A percentile compares a stretch with the other conserved stretches of the same genome.
Conservation (phyloP, 2,797 vertebrate species). For the Aulostomus chinensis region DNA sequence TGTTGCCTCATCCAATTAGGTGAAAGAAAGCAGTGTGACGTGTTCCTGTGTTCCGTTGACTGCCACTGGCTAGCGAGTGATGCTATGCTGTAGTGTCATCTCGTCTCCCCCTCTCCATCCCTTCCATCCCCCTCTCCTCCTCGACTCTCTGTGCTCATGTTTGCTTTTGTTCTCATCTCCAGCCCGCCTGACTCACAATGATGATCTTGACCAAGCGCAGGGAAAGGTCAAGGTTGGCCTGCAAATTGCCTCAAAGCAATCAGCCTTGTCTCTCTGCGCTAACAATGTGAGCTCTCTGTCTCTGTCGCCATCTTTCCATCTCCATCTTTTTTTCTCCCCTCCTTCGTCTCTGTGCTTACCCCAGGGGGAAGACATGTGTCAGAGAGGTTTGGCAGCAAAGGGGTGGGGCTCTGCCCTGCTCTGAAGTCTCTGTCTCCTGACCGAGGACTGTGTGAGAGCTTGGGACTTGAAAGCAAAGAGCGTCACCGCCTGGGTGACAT, state of each 20-base stretch:
- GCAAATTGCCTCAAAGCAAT: conserved; percentile 79
- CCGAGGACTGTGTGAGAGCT: conserved; percentile 31
- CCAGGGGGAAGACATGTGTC: conserved; percentile 26
- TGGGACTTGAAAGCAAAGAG: conserved; percentile 64
- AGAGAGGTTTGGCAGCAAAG: conserved; percentile 33
- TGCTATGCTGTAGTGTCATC: conserved; percentile 21
- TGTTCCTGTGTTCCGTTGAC: conserved; percentile 12
- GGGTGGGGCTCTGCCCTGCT: conserved; percentile 29
- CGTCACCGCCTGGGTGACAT: conserved; percentile 65
- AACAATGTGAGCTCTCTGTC: conserved; percentile 51
- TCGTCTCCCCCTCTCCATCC: conserved; percentile 8
- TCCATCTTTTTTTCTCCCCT: conserved; percentile 21
- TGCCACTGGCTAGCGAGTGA: conserved; percentile 21
- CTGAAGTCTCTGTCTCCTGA: conserved; percentile 61
- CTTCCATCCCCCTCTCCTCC: conserved; percentile 6
- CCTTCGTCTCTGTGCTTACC: conserved; percentile 58
- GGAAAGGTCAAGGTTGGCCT: conserved; percentile 79
- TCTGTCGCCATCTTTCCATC: conserved; percentile 49
- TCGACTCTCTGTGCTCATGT: conserved; percentile 49
- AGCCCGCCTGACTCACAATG: conserved; percentile 66
- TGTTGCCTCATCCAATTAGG: no score
- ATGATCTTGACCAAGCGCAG: conserved; percentile 72
- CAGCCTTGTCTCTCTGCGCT: conserved; percentile 59
- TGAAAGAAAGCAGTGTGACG: no score
- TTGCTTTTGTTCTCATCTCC: conserved; percentile 74